phyloP scores from a whole-genome alignment of 1,140 invertebrate genomes.

The Caenorhabditis remanei region DNA sequence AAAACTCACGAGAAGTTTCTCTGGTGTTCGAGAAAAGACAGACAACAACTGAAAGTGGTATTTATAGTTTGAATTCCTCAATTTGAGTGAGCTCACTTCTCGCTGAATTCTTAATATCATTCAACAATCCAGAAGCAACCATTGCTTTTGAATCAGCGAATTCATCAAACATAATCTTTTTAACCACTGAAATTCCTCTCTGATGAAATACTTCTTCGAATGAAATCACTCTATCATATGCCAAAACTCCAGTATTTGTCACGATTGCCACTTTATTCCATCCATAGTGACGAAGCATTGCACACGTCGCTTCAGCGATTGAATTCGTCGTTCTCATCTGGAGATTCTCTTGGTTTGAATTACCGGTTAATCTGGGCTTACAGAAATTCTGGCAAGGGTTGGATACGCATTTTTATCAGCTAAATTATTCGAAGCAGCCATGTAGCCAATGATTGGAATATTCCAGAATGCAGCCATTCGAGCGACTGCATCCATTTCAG shows the following conservation, averaged over 20 bases:
- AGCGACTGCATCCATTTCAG: constrained; percentile 74
- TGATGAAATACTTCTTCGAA: constrained; percentile 73
- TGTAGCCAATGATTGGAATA: constrained; percentile 73
- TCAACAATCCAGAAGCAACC: constrained; percentile 68
- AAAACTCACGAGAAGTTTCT: constrained; percentile 74
- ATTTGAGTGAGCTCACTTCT: constrained; percentile 68
- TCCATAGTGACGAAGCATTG: constrained; percentile 70
- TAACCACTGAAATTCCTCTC: constrained; percentile 68
- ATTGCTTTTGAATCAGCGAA: constrained; percentile 72
- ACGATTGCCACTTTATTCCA: constrained; percentile 73
- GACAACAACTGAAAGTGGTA: constrained; percentile 70
- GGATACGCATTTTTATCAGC: constrained; percentile 73
- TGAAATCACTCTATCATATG: constrained; percentile 72
- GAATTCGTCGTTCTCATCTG: constrained; percentile 72
- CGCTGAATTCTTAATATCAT: constrained; percentile 70
- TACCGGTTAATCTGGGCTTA: not conserved
- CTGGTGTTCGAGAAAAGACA: constrained; percentile 77
- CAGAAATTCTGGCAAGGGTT: constrained; percentile 70
- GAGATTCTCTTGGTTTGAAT: not conserved
- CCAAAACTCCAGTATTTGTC: constrained; percentile 72
- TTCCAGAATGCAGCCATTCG: constrained; percentile 76
- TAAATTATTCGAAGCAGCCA: constrained; percentile 70
- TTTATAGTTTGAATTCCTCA: constrained; percentile 28
- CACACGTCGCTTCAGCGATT: constrained; percentile 68
- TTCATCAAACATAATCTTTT: constrained; percentile 76